Evolutionary conservation across 23 tunicate genomes (phyloP).

Genomic region (Oikopleura vanhoeffeni): DNA sequence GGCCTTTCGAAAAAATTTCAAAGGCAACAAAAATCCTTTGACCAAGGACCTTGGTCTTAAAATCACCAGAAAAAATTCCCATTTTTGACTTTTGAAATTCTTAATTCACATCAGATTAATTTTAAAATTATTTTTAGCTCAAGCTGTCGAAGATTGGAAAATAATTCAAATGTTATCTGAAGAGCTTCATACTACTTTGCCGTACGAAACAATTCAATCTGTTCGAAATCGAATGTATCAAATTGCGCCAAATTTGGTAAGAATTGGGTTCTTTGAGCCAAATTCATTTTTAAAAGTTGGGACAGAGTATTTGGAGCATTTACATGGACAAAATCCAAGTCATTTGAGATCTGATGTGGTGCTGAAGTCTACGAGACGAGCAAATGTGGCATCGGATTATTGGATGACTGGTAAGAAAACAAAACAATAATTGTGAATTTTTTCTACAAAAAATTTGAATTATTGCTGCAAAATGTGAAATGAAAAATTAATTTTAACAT

Average conservation of each 20-base stretch:
- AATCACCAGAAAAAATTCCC: not conserved
- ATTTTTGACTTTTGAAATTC: not conserved
- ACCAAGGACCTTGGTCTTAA: no score
- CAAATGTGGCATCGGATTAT: not conserved
- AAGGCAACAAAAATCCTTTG: no score
- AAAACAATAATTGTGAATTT: no score
- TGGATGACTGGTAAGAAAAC: not conserved
- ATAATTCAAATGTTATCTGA: conserved; percentile 60
- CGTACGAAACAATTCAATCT: conserved; percentile 54
- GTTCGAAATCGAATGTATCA: conserved; percentile 55
- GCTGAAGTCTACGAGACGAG: not conserved
- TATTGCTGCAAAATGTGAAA: no score
- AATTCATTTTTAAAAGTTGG: not conserved
- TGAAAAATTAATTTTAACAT: no score
- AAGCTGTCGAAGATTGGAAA: conserved; percentile 94
- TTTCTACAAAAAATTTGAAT: no score
- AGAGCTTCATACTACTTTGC: conserved; percentile 20
- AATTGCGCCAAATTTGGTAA: conserved; percentile 52
- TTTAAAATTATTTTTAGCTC: conserved; percentile 16
- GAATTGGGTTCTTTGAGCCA: conserved; percentile 15
- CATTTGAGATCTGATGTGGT: not conserved
- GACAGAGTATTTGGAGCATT: not conserved
- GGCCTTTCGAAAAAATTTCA: no score
- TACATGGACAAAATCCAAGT: not conserved
- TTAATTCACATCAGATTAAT: not conserved